Evolutionary conservation across 2,888 invertebrate genomes (phyloP), one percentile per base, ranked within the genome.

Genomic region (Rutpela maculata): DNA sequence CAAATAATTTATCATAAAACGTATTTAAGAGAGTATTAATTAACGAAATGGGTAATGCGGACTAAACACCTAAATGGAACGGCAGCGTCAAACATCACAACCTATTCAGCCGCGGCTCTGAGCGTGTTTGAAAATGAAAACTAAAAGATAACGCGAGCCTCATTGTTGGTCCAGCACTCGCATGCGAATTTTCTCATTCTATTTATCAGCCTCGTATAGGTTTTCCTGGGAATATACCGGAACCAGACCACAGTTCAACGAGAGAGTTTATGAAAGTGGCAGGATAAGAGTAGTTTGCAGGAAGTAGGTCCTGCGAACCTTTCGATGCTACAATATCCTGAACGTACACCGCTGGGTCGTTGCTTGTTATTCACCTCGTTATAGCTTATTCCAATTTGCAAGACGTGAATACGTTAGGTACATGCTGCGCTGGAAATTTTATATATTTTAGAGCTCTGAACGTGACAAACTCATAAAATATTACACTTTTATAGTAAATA

Each of bases 321-420:
- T 38, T 65, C 65, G 43, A 43, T 43, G 12, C 43, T 65, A 38
- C 65, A 65, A 65, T 65, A 65, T 65, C 65, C 65, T 65, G 65
- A 65, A 43, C 17, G 38, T 43, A 65, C 19, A 65, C 38, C 38
- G 43, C 26, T 18, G 15, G 67, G 55, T 50, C 55, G 55, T 22
- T 17, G 67, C 67, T 67, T 67, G 67, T 67, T 67, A 67, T 56
- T 50, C 38, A 65, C 38, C 67, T 67, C 55, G 55, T 67, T 67
- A 59, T 22, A 59, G 19, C 59, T 22, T 22, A 19, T 59, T 19
- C 12, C 59, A 59, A 59, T 59, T 59, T 59, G 19, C 22, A 22
- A 12, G 22, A 22, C 59, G 59, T 12, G 57, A 15, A 22, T 59
- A 15, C 15, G 19, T 11, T 19, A 10, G 11, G 59, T 50, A 19